Evolutionary conservation across 2,888 invertebrate species (phyloP), one percentile per base, ranked within the genome.

Genomic region (Neoscelio sp.): DNA sequence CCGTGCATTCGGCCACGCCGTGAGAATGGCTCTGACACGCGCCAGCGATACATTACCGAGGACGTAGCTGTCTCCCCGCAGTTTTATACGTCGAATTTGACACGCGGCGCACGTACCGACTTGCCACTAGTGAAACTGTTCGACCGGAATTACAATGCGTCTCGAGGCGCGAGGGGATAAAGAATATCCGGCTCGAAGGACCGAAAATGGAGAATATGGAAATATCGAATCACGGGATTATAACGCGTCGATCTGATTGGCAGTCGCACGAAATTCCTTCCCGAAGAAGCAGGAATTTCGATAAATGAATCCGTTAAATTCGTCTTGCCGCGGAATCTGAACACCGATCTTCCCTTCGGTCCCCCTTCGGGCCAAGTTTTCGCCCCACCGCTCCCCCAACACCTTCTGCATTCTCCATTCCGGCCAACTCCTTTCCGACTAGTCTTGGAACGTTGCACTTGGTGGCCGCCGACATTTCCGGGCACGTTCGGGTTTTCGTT

Each of bases 1-100:
- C 23, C 44, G 8, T 23, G 44, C 28, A 58, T 35, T 42, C n/a
- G 38, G 1, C 17, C n/a, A 12, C 28, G 3, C 17, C 35, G 33
- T 62, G 68, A 64, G 67, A 77, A 60, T 67, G 82, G 77, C 82
- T 82, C 79, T 84, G 85, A 89, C 90, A 90, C 90, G 90, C 89
- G 86, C 88, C 81, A 83, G 83, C 86, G 88, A 90, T 90, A 90
- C 88, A 87, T 90, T 90, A 89, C 84, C 85, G 83, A 82, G 82
- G 80, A 85, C 82, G 85, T 83, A 85, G 87, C 88, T 86, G 89
- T 89, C 88, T 89, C 85, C 82, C 80, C 82, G 83, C 85, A 89
- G 88, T 90, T 90, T 90, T 90, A 90, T 89, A 85, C 86, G 87
- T 87, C 88, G 88, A 88, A 88, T 87, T 90, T 90, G 89, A 89